Conservation (phyloP, 1,140 invertebrate genomes). For the Trypoxylus dichotomus region DNA sequence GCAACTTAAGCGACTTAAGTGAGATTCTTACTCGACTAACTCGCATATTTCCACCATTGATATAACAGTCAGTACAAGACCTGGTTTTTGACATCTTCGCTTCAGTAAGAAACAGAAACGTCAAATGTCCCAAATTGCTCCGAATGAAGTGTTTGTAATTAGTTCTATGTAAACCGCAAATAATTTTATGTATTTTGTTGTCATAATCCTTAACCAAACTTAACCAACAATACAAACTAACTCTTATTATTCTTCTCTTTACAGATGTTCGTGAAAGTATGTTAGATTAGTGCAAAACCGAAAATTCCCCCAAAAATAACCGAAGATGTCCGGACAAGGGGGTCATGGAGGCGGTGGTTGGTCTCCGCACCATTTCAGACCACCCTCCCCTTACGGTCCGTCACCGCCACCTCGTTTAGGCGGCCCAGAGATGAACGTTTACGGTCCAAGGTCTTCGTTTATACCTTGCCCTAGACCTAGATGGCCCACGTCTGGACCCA, state of each 20-base stretch:
- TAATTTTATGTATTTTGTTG: too few species aligned
- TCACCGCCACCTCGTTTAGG: conserved; percentile 65
- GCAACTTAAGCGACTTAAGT: too few species aligned
- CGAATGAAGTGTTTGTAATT: too few species aligned
- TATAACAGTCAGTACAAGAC: too few species aligned
- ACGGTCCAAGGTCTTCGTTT: conserved; percentile 52
- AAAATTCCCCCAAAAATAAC: background rate
- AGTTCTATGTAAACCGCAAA: too few species aligned
- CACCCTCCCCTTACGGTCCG: conserved; percentile 65
- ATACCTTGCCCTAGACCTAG: conserved; percentile 64
- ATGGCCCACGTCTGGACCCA: conserved; percentile 60
- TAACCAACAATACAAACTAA: too few species aligned
- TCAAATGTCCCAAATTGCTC: too few species aligned
- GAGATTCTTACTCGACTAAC: too few species aligned
- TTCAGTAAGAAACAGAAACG: too few species aligned
- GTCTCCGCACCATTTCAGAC: conserved; percentile 59
- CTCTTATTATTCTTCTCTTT: background rate
- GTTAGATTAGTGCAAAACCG: conserved; percentile 1
- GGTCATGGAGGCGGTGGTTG: conserved; percentile 51
- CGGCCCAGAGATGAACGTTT: conserved; percentile 49
- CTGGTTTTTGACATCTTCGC: too few species aligned
- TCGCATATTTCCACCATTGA: too few species aligned
- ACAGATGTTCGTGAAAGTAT: conserved; percentile 18
- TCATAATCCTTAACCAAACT: too few species aligned
- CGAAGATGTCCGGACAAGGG: conserved; percentile 49